Evolutionary conservation across 1,140 invertebrate species (phyloP), one percentile per base, ranked within the genome.

Genomic region (Meloidogyne exigua): DNA sequence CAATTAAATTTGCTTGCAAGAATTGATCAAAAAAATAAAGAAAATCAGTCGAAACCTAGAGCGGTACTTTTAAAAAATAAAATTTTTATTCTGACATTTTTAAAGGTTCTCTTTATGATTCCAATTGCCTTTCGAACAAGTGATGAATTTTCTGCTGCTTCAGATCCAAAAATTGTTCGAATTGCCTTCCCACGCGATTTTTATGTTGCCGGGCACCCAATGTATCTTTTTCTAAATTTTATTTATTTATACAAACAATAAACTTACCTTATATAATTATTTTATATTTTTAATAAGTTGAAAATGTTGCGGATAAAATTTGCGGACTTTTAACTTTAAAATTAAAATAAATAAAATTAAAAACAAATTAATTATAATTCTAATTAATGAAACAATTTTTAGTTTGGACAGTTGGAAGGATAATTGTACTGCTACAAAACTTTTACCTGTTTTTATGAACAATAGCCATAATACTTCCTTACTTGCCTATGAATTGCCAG

Each of bases 101-200:
- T 57, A 21, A 23, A 73, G 72, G 4, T 73, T 64, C 44, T 73
- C 39, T 73, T 73, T 21, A 73, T 73, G 62, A 65, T 73, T 11
- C 72, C 72, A 18, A 65, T 73, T 23, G 32, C 72, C 1, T 73
- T 73, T 62, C 72, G 57, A 26, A 73, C 72, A 12, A 23, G 21
- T 23, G 72, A 73, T 23, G 21, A 73, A 32, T 26, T 32, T 57
- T 57, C 72, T 13, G 57, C 44, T 32, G 72, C 72, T 32, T 57
- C 72, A 28, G 72, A 73, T 26, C 72, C 72, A 21, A 73, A 73
- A 36, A 57, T 73, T 26, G 72, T 73, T 26, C 42, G 57, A 36
- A 57, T 73, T 18, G 57, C 23, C 39, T 73, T 73, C 28, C 72
- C 72, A 15, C 32, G 65, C 23, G 57, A n/a, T 36, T 25, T 65